A percentile compares a stretch with the other conserved stretches of the same genome.
Evolutionary conservation across 2,113 vertebrate genomes (phyloP).

Genomic region (Perca flavescens): DNA sequence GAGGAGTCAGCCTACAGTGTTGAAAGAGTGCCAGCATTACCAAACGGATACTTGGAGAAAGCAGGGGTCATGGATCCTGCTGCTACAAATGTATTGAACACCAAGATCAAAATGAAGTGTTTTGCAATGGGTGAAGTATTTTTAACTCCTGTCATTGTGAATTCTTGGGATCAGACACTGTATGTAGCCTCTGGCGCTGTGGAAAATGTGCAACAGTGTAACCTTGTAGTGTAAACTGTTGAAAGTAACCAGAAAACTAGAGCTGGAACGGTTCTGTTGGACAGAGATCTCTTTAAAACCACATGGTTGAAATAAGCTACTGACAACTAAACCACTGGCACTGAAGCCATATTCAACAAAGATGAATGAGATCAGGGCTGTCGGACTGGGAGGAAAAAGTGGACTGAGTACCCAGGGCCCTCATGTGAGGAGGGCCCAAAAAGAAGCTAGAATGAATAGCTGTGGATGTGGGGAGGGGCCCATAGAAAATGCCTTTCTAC

Average conservation of each 20-base stretch:
- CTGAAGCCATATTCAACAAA: background rate
- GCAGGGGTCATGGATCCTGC: slow-evolving; percentile 26
- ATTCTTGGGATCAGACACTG: slow-evolving; percentile 21
- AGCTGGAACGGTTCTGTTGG: background rate
- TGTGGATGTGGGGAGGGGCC: no score
- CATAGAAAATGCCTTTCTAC: no score
- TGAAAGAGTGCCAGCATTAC: slow-evolving; percentile 14
- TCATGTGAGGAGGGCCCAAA: no score
- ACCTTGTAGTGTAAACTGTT: background rate
- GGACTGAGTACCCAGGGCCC: no score
- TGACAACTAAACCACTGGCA: background rate
- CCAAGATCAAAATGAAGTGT: slow-evolving; percentile 25
- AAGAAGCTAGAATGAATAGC: no score
- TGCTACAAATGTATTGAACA: slow-evolving; percentile 6
- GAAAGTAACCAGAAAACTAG: background rate
- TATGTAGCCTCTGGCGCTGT: background rate
- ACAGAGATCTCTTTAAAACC: background rate
- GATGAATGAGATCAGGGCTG: no score
- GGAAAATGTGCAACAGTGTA: background rate
- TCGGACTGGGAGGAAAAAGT: no score
- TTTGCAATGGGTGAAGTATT: slow-evolving; percentile 45
- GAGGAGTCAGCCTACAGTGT: slow-evolving; percentile 28
- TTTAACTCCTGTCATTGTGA: slow-evolving; percentile 34
- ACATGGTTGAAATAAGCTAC: background rate
- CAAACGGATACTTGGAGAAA: slow-evolving; percentile 33